phyloP scores from a whole-genome alignment of 2,113 vertebrate species.

The Perccottus glenii region DNA sequence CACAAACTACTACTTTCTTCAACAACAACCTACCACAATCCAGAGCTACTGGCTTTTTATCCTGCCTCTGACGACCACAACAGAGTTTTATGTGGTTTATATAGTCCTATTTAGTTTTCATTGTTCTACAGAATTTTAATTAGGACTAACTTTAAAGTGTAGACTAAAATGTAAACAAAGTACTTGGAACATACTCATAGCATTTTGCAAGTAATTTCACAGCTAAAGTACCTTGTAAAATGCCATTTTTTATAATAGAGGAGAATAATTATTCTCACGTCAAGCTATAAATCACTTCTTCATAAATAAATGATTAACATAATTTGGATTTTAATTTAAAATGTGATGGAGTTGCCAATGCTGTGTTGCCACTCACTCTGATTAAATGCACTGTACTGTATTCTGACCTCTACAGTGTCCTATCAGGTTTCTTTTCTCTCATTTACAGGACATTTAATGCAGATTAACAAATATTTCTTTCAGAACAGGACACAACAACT shows the following conservation, averaged over 20 bases:
- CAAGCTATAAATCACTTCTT: slow-evolving; percentile 42
- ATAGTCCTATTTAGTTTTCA: too few species aligned
- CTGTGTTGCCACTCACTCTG: not conserved
- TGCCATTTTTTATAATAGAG: slow-evolving; percentile 9
- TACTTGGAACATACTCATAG: slow-evolving; percentile 15
- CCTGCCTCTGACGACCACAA: not conserved
- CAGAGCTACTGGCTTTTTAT: not conserved
- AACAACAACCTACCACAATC: not conserved
- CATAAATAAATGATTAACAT: slow-evolving; percentile 49
- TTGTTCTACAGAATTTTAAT: not conserved
- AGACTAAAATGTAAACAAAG: slow-evolving; percentile 19
- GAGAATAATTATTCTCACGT: slow-evolving; percentile 35
- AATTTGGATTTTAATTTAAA: slow-evolving; percentile 60
- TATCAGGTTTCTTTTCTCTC: not conserved
- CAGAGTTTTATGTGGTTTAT: not conserved
- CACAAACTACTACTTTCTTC: slow-evolving; percentile 3
- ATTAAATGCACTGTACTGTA: slow-evolving; percentile 2
- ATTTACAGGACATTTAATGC: not conserved
- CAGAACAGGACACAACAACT: not conserved
- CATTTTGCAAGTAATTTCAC: slow-evolving; percentile 33
- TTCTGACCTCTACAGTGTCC: not conserved
- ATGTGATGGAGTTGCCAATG: slow-evolving; percentile 28
- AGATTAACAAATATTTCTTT: not conserved
- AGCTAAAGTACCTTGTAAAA: not conserved
- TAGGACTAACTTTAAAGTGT: not conserved